Evolutionary conservation across 1,140 invertebrate genomes (phyloP), one percentile per base, ranked within the genome.

Genomic region (Batillaria attramentaria): DNA sequence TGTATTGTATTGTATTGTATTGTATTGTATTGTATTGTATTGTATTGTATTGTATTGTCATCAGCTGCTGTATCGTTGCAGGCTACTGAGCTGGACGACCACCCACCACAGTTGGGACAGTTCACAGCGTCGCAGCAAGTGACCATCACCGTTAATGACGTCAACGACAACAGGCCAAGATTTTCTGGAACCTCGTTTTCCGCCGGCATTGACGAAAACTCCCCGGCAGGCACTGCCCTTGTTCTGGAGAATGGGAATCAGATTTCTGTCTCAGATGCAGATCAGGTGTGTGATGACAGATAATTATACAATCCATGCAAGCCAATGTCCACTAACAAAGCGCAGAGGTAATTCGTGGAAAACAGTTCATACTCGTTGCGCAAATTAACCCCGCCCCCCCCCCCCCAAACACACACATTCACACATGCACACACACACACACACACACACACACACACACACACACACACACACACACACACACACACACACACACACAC

Each of bases 131-230:
- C 41, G 20, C 46, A 13, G 42, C 13, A 43, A 33, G 72, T 46
- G 28, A 57, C 35, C 72, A 35, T 73, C 72, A 73, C 42, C 2
- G 72, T 73, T 13, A 10, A 39, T 31, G 72, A 73, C 35, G 8
- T 73, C 8, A 73, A 73, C 72, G 72, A 73, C 72, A 73, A 73
- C 33, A 2, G 4, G 28, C 72, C 72, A 1, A 33, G 4, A 18
- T 73, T 73, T 20, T 42, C 72, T n/a, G 28, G 16, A 16, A 16
- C n/a, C 35, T 54, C n/a, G 3, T 60, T 54, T 50, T 28, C 33
- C 28, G 72, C 72, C 43, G 35, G 13, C 16, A 73, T 73, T 33
- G 37, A 2, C 16, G 72, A 73, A 20, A 73, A 73, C 72, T 73
- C 72, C 1, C 72, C 72, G 5, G 3, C 68, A 20, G 68, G 50